A percentile compares a stretch with the other conserved stretches of the same genome.
These are phyloP conservation scores for Hyaena hyaena DNA, from an alignment of 2,113 vertebrate genomes.

Conservation along the genomic window DNA sequence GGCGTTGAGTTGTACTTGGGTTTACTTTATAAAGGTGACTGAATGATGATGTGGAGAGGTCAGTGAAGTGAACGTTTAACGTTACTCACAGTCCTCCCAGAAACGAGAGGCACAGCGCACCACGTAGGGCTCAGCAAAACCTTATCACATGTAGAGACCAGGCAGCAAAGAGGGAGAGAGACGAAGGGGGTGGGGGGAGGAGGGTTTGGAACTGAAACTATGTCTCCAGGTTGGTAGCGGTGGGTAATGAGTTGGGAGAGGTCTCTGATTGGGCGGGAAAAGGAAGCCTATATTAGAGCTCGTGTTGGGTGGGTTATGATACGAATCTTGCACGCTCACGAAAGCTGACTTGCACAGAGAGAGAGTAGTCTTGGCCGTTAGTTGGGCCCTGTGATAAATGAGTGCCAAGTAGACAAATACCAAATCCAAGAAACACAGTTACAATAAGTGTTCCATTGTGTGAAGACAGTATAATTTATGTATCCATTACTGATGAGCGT, in stretches of 20 bases:
- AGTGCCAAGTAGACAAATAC: background rate
- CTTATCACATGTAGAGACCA: background rate
- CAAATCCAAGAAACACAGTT: background rate
- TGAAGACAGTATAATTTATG: background rate
- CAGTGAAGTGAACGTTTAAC: background rate
- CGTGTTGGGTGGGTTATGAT: background rate
- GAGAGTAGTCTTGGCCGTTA: background rate
- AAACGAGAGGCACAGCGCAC: background rate
- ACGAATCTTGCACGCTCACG: background rate
- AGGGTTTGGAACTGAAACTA: background rate
- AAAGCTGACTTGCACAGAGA: background rate
- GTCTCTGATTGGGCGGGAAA: background rate
- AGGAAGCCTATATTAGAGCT: background rate
- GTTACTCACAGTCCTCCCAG: background rate
- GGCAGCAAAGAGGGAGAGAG: background rate
- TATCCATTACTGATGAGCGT: background rate
- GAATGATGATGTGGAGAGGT: background rate
- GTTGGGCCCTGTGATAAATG: background rate
- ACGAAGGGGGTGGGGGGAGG: too few relatives aligned
- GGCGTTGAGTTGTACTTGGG: background rate
- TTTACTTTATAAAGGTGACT: background rate
- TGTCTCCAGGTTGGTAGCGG: background rate
- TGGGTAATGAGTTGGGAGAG: background rate
- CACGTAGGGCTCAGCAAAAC: too few relatives aligned
- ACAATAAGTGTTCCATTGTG: background rate